phyloP scores from a whole-genome alignment of 2,797 vertebrate species.

The Myiothlypis chrysogaster region DNA sequence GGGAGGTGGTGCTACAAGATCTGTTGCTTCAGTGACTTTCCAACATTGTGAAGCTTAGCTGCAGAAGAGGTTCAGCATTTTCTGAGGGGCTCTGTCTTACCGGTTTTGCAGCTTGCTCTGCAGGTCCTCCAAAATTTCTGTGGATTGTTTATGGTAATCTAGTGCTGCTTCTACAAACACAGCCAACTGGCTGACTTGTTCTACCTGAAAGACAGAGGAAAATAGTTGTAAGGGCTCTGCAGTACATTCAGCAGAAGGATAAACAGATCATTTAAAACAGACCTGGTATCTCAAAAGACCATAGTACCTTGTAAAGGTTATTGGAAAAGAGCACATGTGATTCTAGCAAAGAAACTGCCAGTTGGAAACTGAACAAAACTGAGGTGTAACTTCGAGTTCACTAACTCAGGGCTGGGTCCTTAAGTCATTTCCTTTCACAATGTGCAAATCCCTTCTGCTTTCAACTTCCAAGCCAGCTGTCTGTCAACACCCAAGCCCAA shows the following conservation, averaged over 20 bases:
- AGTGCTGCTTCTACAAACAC: constrained; percentile 85
- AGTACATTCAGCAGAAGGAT: neutral
- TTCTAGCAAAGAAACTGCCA: neutral
- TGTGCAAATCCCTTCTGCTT: constrained; percentile 47
- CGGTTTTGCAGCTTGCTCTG: constrained; percentile 83
- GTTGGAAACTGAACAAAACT: constrained; percentile 35
- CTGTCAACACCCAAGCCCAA: constrained; percentile 29
- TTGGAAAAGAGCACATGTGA: neutral
- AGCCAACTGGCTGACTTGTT: constrained; percentile 90
- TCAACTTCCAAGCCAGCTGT: constrained; percentile 37
- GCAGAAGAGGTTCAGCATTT: neutral
- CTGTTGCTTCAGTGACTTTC: neutral
- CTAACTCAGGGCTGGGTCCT: constrained; percentile 21
- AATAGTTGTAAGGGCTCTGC: neutral
- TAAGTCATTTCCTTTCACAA: constrained; percentile 48
- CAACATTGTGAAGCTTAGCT: neutral
- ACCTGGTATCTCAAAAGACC: neutral
- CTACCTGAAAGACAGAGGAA: constrained; percentile 78
- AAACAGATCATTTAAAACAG: constrained; percentile 22
- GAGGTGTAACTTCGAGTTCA: constrained; percentile 39
- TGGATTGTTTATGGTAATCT: constrained; percentile 87
- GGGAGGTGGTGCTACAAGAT: constrained; percentile 2
- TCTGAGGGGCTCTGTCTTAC: constrained; percentile 65
- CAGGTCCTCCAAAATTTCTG: constrained; percentile 87
- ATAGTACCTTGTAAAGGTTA: neutral